Evolutionary conservation across 2,113 vertebrate species (phyloP).

Genomic region (Vulpes lagopus): DNA sequence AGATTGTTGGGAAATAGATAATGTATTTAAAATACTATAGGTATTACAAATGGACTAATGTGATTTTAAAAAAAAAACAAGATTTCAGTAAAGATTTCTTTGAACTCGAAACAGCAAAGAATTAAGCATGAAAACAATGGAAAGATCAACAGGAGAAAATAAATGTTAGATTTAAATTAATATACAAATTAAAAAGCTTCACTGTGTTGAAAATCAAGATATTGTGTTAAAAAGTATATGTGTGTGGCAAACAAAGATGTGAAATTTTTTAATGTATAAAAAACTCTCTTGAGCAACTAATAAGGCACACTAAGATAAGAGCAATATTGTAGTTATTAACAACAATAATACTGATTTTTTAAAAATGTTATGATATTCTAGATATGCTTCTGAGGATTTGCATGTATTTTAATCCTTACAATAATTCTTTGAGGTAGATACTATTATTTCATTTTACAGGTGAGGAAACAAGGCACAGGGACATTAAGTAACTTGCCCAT

Average conservation of each 20-base stretch:
- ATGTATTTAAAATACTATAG: not conserved
- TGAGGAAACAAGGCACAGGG: not conserved
- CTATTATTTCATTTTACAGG: not conserved
- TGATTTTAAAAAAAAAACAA: not conserved
- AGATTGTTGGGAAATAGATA: not conserved
- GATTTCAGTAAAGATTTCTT: not conserved
- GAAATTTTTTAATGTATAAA: constrained; percentile 19
- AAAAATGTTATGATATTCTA: not conserved
- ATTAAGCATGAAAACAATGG: not conserved
- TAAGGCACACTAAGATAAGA: not conserved
- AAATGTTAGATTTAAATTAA: constrained; percentile 27
- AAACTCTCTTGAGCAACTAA: not conserved
- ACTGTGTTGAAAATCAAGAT: not conserved
- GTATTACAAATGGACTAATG: not conserved
- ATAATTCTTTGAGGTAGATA: constrained; percentile 1
- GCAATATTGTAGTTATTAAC: not conserved
- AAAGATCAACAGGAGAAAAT: constrained; percentile 19
- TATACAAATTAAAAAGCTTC: constrained; percentile 16
- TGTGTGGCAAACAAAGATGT: not conserved
- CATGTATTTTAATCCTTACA: not conserved
- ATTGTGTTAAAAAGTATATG: not conserved
- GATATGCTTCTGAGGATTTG: not conserved
- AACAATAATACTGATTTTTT: not conserved
- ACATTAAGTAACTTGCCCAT: not conserved
- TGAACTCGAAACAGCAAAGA: not conserved